Conservation (phyloP, 2,888 invertebrate genomes). For the Hyposoter didymator region DNA sequence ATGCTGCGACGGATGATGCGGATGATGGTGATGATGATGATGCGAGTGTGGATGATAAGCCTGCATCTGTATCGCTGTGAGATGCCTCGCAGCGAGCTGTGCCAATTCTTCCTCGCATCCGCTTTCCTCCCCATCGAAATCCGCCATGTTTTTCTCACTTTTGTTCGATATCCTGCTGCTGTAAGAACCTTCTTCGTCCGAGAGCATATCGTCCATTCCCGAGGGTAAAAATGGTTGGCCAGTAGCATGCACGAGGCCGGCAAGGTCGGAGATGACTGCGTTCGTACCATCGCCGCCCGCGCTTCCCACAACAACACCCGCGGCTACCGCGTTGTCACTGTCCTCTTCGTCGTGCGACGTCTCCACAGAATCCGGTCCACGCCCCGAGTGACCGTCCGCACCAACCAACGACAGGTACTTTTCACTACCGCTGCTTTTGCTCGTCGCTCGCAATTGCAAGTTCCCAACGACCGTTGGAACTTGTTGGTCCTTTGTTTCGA, state of each 20-base stretch:
- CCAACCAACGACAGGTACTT: constrained; percentile 69
- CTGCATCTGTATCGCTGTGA: constrained; percentile 82
- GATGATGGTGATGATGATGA: constrained; percentile 72
- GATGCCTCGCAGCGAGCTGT: constrained; percentile 88
- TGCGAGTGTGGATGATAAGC: constrained; percentile 82
- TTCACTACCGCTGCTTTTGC: constrained; percentile 71
- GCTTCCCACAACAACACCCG: constrained; percentile 77
- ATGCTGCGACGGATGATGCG: constrained; percentile 52
- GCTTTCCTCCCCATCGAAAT: constrained; percentile 96
- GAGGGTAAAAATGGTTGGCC: constrained; percentile 80
- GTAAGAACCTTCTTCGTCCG: constrained; percentile 89
- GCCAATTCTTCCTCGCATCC: constrained; percentile 94
- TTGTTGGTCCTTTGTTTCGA: constrained; percentile 79
- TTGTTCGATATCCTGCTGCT: constrained; percentile 97
- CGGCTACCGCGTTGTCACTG: constrained; percentile 74
- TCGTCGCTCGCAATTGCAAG: constrained; percentile 72
- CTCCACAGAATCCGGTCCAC: constrained; percentile 79
- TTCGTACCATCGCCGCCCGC: constrained; percentile 78
- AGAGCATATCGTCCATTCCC: constrained; percentile 81
- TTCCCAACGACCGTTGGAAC: constrained; percentile 74
- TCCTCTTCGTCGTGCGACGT: constrained; percentile 82
- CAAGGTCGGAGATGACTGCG: constrained; percentile 84
- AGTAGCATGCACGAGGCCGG: constrained; percentile 83
- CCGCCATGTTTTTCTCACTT: constrained; percentile 97
- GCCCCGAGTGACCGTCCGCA: constrained; percentile 69